Base-by-base conservation (phyloP, 2,113 vertebrate genomes). In the Cacatua alba region DNA sequence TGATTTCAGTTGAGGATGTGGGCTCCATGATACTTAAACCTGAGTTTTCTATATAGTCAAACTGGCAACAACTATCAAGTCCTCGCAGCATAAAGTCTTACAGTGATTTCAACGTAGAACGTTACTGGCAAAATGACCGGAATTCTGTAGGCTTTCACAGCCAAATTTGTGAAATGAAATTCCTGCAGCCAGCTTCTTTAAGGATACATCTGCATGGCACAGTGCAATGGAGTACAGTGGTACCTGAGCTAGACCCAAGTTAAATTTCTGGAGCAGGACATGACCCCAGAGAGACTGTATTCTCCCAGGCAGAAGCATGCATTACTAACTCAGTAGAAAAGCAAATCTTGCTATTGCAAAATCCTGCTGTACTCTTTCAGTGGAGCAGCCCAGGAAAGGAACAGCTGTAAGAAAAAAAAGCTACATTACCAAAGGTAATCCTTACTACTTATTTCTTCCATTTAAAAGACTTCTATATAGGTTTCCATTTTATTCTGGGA, bases 161-260 rank as follows among this genome's bases (percentile, higher is more conserved):
- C 76, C 80, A 81, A 81, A 35, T 55, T 76, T 39, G 59, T 70
- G 49, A 44, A 59, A 59, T 13, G 39, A 28, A 23, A 90, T 51
- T 76, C 82, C 71, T 69, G 53, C 35, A 86, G 67, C 44, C 70
- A 68, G 0, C 49, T 71, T 87, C 65, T 60, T 63, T 60, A 63
- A 44, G 59, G 37, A 62, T 59, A 78, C 3, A 1, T 41, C 68
- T 86, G 31, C 46, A 81, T 6, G n/a, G 89, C 69, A 77, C 26
- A 17, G 44, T 13, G 28, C 39, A 60, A n/a, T 1, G 19, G 70
- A 55, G 25, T 0, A 1, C 46, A 62, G 57, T 0, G 3, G 76
- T 37, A 84, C 65, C 46, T 41, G 51, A 87, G 13, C 31, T 43
- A 72, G 19, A 48, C 59, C 57, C 9, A 9, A 55, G 17, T 20